Evolutionary conservation across 2,888 invertebrate species (phyloP).

Genomic region (Chamaedrilus cognettii): DNA sequence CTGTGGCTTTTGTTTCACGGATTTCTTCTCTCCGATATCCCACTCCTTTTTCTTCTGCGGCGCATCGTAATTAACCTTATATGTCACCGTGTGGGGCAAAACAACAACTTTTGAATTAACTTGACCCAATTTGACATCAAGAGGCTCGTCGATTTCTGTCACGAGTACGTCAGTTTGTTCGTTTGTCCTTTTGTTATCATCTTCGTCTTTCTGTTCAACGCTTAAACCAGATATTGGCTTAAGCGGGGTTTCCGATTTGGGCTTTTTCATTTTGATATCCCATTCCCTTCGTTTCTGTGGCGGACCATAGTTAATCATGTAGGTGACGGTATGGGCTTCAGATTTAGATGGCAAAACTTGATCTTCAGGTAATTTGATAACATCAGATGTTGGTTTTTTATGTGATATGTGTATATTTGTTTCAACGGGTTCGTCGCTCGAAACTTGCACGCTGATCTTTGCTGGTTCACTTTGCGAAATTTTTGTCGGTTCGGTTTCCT

Average conservation of each 20-base stretch:
- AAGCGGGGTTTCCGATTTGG: not conserved
- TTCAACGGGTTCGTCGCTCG: too few relatives aligned
- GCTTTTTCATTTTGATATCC: conserved; percentile 1
- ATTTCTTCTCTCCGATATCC: too few relatives aligned
- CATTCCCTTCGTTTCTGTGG: not conserved
- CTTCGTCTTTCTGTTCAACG: not conserved
- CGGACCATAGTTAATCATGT: not conserved
- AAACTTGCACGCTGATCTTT: too few relatives aligned
- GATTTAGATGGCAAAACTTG: too few relatives aligned
- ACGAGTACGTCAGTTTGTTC: not conserved
- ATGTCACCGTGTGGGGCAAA: not conserved
- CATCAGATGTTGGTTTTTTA: too few relatives aligned
- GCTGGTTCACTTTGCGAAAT: too few relatives aligned
- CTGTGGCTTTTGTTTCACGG: too few relatives aligned
- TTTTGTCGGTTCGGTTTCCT: too few relatives aligned
- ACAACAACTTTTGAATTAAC: not conserved
- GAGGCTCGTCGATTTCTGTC: not conserved
- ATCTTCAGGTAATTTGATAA: too few relatives aligned
- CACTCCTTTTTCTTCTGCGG: not conserved
- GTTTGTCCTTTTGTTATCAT: not conserved
- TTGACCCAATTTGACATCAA: too few relatives aligned
- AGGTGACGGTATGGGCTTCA: not conserved
- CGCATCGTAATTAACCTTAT: conserved; percentile 1
- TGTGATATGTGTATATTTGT: too few relatives aligned
- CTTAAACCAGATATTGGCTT: not conserved